Evolutionary conservation across 2,113 vertebrate genomes (phyloP).

Genomic region (Conger conger): DNA sequence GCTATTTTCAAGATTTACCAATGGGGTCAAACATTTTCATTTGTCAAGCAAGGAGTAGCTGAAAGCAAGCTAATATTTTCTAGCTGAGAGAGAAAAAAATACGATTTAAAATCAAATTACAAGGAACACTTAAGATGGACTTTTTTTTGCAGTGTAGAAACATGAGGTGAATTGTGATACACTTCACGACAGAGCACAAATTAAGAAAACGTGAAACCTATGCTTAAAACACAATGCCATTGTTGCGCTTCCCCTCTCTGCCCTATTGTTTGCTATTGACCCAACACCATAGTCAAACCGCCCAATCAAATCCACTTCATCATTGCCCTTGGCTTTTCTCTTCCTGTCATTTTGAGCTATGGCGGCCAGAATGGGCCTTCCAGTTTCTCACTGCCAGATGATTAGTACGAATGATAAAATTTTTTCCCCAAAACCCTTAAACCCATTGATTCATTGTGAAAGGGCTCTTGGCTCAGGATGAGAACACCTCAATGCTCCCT

Average conservation of each 20-base stretch:
- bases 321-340: conserved; percentile 43
- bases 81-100: too few relatives aligned
- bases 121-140: too few relatives aligned
- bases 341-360: conserved; percentile 49
- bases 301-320: conserved; percentile 50
- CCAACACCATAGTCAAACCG: conserved; percentile 37
- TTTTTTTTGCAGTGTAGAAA: too few relatives aligned
- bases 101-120: too few relatives aligned
- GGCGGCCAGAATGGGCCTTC: conserved; percentile 43
- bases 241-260: conserved; percentile 9
- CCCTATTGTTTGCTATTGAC: conserved; percentile 27
- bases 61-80: too few relatives aligned
- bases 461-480: neutral
- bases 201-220: too few relatives aligned
- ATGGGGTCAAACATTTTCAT: too few relatives aligned
- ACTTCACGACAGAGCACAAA: too few relatives aligned
- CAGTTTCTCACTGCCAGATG: conserved; percentile 48
- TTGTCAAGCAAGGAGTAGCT: too few relatives aligned
- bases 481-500: neutral
- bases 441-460: conserved; percentile 41
- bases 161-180: too few relatives aligned
- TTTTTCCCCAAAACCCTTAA: conserved; percentile 14
- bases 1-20: too few relatives aligned
- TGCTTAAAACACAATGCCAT: conserved; percentile 14
- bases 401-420: conserved; percentile 49